Evolutionary conservation across 1,140 invertebrate species (phyloP).

Genomic region (Lithobius niger): DNA sequence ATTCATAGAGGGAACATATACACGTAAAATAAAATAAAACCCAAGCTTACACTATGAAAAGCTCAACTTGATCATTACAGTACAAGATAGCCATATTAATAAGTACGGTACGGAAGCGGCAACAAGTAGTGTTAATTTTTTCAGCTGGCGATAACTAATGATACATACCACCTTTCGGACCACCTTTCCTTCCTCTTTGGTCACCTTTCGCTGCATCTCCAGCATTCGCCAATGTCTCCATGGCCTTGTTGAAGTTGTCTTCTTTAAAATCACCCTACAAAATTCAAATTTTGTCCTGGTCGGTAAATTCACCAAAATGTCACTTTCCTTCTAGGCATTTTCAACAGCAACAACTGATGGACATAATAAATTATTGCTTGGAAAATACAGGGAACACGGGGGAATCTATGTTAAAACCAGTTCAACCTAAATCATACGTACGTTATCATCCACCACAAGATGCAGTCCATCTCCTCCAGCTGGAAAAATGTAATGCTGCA

Average conservation of each 20-base stretch:
- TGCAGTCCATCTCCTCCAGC: constrained; percentile 88
- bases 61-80: neutral
- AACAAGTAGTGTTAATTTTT: neutral
- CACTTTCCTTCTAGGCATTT: too few species aligned
- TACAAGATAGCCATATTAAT: too few species aligned
- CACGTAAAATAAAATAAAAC: too few species aligned
- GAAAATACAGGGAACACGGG: too few species aligned
- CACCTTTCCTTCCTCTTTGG: constrained; percentile 38
- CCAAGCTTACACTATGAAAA: neutral
- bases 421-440: too few species aligned
- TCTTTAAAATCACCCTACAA: constrained; percentile 76
- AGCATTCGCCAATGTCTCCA: constrained; percentile 63
- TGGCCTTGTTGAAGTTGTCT: constrained; percentile 93
- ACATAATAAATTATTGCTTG: too few species aligned
- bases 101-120: too few species aligned
- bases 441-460: constrained; percentile 85
- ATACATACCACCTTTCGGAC: constrained; percentile 42
- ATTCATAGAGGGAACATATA: too few species aligned
- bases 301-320: too few species aligned
- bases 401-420: too few species aligned
- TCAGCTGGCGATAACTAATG: neutral
- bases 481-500: constrained; percentile 98
- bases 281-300: too few species aligned
- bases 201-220: constrained; percentile 64
- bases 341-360: too few species aligned